These are phyloP conservation scores for Nothoprocta pentlandii DNA, from an alignment of 2,113 vertebrate species.

Conservation along the genomic window DNA sequence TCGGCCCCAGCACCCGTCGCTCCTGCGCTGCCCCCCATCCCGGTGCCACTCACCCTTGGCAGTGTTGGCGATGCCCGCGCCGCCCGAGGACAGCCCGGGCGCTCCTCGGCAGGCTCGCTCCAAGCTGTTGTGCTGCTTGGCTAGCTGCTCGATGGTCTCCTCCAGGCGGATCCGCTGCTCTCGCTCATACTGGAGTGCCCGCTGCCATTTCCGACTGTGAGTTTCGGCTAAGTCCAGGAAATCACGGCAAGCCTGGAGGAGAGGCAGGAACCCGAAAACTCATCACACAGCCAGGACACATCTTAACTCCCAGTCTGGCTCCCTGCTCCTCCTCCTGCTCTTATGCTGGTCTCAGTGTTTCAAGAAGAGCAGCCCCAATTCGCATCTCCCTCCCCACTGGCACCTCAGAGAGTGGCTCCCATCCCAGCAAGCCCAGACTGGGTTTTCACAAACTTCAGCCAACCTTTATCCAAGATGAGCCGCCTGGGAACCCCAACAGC, in stretches of 20 bases:
- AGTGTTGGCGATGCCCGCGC: constrained; percentile 69
- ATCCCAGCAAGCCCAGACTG: not conserved
- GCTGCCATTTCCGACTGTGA: constrained; percentile 96
- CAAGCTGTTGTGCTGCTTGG: constrained; percentile 98
- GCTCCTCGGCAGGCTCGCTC: constrained; percentile 93
- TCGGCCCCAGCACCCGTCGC: not conserved
- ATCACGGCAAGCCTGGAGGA: constrained; percentile 91
- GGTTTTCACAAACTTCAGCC: not conserved
- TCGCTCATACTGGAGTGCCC: constrained; percentile 94
- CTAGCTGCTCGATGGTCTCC: constrained; percentile 97
- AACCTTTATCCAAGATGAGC: accelerated
- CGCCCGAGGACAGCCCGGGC: constrained; percentile 77
- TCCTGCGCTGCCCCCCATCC: accelerated
- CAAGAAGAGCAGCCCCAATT: too few species aligned
- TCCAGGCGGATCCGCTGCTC: constrained; percentile 94
- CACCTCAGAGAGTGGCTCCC: accelerated
- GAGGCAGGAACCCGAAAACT: not conserved
- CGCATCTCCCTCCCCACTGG: not conserved
- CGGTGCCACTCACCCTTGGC: constrained; percentile 82
- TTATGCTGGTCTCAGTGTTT: accelerated
- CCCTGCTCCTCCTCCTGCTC: not conserved
- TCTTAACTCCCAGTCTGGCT: accelerated
- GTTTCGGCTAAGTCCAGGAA: constrained; percentile 94
- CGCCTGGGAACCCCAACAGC: not conserved
- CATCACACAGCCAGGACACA: accelerated